phyloP scores from a whole-genome alignment of 2,797 vertebrate species.

The Echeneis naucrates region DNA sequence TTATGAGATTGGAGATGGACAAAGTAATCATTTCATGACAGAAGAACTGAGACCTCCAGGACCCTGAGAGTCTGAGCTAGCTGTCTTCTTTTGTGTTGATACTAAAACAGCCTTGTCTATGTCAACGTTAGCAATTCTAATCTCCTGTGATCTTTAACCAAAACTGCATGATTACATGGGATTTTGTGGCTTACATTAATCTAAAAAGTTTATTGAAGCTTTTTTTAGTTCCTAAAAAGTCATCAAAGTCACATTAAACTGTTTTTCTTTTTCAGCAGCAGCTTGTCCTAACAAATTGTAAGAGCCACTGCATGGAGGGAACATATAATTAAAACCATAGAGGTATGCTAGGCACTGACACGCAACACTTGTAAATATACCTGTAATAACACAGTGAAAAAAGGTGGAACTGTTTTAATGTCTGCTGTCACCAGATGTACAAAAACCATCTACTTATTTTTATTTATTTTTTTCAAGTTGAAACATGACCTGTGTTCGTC shows the following conservation, averaged over 20 bases:
- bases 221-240: slow-evolving; percentile 10
- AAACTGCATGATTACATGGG: not conserved
- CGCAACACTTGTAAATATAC: slow-evolving; percentile 47
- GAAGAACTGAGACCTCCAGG: not conserved
- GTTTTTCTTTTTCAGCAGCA: slow-evolving; percentile 21
- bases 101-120: not conserved
- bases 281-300: slow-evolving; percentile 34
- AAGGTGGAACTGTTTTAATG: slow-evolving; percentile 24
- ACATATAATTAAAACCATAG: slow-evolving; percentile 41
- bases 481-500: slow-evolving; percentile 30
- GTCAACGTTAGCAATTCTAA: not conserved
- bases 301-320: not conserved
- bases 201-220: not conserved
- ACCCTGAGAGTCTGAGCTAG: not conserved
- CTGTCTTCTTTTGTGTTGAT: not conserved
- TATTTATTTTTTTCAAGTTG: slow-evolving; percentile 19
- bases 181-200: not conserved
- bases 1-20: no score
- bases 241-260: slow-evolving; percentile 13
- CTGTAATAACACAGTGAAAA: slow-evolving; percentile 36
- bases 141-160: not conserved
- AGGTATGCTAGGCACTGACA: slow-evolving; percentile 39
- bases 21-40: not conserved
- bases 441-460: slow-evolving; percentile 23
- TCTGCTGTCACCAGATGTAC: slow-evolving; percentile 15